Evolutionary conservation across 2,797 vertebrate species (phyloP), one percentile per base, ranked within the genome.

Genomic region (Rhabdomys pumilio): DNA sequence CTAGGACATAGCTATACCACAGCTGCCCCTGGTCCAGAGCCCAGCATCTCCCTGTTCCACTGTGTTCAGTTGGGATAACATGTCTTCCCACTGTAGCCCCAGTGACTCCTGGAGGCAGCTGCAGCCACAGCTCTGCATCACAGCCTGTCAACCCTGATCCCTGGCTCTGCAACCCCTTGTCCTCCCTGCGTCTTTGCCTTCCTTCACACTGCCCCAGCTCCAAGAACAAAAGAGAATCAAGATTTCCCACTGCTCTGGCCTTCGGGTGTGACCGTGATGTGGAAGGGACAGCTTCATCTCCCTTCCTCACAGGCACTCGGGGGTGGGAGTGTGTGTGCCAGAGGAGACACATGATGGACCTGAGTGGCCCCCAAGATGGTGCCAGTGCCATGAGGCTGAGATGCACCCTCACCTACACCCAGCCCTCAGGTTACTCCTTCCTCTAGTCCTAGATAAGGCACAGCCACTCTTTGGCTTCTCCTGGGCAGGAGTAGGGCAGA

Each of bases 11-110:
- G 20, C 12, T 7, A 47, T 4, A 1, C 57, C 0, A 0, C 0
- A 3, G 47, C 29, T 38, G 6, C 6, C 61, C 47, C 17, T 1
- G 59, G n/a, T 31, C 63, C 73, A 31, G 86, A 86, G 2, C 6
- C 76, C 61, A 10, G 41, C 50, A 38, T 29, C 67, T 75, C 53
- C 7, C 55, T 3, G 13, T 26, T 31, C 38, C 77, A 19, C 10
- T 4, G 7, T 5, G 44, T 22, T 20, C 53, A 65, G 20, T 7
- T 86, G 67, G 26, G 9, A n/a, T 12, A 6, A 4, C 15, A 3
- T 0, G 0, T 8, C 55, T 69, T 41, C 77, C 1, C 65, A 0
- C n/a, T n/a, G 29, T 0, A 44, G 76, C 29, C 38, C 26, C 7
- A 19, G 65, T 11, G 38, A 57, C 47, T 65, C 19, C 15, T 14